phyloP scores from a whole-genome alignment of 1,140 invertebrate genomes.

The Sminthurides bifidus region DNA sequence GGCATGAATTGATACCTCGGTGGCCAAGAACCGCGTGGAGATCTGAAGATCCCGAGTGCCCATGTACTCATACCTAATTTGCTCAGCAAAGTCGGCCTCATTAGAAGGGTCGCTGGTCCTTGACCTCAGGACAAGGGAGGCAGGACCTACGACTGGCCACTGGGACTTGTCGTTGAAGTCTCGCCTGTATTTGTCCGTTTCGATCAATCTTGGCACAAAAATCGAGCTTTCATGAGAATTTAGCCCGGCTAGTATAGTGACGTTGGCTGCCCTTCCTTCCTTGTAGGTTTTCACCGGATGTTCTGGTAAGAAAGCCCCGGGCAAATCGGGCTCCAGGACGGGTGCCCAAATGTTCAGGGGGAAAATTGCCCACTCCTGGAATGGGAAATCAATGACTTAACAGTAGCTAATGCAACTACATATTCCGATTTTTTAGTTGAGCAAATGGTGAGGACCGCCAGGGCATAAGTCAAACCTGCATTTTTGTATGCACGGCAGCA shows the following conservation, averaged over 20 bases:
- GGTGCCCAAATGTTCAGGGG: constrained; percentile 20
- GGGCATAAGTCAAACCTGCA: too few species aligned
- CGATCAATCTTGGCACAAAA: constrained; percentile 25
- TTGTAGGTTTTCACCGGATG: constrained; percentile 12
- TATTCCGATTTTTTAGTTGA: too few species aligned
- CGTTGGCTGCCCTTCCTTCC: constrained; percentile 2
- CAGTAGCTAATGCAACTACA: too few species aligned
- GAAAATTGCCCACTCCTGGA: constrained; percentile 18
- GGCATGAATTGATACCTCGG: too few species aligned
- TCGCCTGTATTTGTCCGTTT: background rate
- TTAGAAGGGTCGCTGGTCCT: constrained; percentile 8
- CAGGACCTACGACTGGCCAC: constrained; percentile 20
- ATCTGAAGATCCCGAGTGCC: constrained; percentile 13
- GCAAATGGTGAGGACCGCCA: too few species aligned
- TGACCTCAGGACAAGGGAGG: constrained; percentile 21
- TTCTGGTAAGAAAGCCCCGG: constrained; percentile 15
- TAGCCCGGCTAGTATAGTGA: constrained; percentile 17
- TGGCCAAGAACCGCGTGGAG: too few species aligned
- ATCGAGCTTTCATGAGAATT: constrained; percentile 21
- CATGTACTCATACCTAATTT: constrained; percentile 14
- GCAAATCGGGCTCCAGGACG: constrained; percentile 11
- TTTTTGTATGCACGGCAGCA: too few species aligned
- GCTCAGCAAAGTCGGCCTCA: background rate
- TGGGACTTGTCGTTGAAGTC: constrained; percentile 10
- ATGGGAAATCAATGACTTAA: too few species aligned